A percentile compares a stretch with the other conserved stretches of the same genome.
Conservation (phyloP, 2,888 invertebrate genomes). For the Diarsia dahlii region DNA sequence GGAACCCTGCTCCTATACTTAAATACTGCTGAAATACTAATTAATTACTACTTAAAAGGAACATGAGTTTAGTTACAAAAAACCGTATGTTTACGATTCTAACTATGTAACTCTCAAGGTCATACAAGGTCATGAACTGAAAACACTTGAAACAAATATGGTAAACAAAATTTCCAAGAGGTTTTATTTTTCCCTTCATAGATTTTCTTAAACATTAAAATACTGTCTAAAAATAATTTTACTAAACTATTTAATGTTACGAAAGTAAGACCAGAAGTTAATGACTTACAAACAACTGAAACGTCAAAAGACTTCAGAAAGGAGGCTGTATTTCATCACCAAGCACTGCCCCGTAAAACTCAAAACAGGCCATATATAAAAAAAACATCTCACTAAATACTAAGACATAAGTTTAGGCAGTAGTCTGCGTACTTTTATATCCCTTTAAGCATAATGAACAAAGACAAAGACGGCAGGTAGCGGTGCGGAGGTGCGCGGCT, state of each 20-base stretch:
- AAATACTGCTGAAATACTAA: slow-evolving; percentile 38
- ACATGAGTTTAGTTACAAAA: not conserved
- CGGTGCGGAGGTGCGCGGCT: slow-evolving; percentile 50
- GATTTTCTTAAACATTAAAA: not conserved
- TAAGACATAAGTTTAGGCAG: slow-evolving; percentile 37
- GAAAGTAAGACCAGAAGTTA: not conserved
- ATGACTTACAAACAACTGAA: not conserved
- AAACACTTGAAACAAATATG: slow-evolving; percentile 2
- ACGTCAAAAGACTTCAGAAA: not conserved
- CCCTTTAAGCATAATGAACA: slow-evolving; percentile 78
- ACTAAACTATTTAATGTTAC: not conserved
- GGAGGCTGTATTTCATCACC: not conserved
- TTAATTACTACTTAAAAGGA: not conserved
- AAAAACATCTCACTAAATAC: slow-evolving; percentile 1
- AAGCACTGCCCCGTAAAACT: not conserved
- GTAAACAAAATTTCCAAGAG: not conserved
- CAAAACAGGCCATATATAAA: not conserved
- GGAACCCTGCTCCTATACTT: slow-evolving; percentile 48
- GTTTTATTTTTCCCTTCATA: not conserved
- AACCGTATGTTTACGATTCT: not conserved
- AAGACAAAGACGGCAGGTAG: slow-evolving; percentile 84
- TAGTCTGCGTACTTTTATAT: slow-evolving; percentile 65
- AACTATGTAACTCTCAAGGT: slow-evolving; percentile 22
- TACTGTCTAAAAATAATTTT: not conserved
- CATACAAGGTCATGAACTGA: slow-evolving; percentile 23